phyloP scores from a whole-genome alignment of 2,797 vertebrate species.

The Sebastiscus tertius region DNA sequence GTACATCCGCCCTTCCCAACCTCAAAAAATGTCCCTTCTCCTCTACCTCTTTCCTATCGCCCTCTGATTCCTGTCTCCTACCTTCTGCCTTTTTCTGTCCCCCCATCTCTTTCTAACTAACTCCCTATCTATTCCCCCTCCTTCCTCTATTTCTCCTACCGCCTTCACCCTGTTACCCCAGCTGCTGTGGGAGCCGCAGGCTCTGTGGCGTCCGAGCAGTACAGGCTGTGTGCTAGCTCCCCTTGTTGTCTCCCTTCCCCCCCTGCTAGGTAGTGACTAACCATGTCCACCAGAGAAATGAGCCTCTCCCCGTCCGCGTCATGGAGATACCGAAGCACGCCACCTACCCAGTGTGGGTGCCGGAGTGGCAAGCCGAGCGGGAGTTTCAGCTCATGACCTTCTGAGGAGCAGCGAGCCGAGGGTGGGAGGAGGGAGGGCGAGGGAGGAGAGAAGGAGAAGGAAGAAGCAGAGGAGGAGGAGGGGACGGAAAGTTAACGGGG shows the following conservation, averaged over 20 bases:
- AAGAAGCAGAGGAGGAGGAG: neutral
- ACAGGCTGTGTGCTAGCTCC: constrained; percentile 85
- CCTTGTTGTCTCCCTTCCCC: constrained; percentile 88
- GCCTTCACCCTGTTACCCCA: constrained; percentile 58
- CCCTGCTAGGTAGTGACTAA: constrained; percentile 90
- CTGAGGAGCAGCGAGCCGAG: constrained; percentile 81
- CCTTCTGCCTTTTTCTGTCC: constrained; percentile 14
- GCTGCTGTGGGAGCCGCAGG: constrained; percentile 73
- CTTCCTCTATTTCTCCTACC: constrained; percentile 43
- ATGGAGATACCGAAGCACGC: constrained; percentile 89
- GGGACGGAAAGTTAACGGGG: constrained; percentile 51
- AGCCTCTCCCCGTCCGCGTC: constrained; percentile 84
- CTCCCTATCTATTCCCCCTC: constrained; percentile 21
- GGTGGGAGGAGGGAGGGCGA: constrained; percentile 67
- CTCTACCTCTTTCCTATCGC: neutral
- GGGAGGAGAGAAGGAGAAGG: constrained; percentile 33
- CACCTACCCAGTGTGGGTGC: constrained; percentile 90
- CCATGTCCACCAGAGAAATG: constrained; percentile 86
- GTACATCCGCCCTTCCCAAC: constrained; percentile 2
- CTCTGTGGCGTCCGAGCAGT: constrained; percentile 77
- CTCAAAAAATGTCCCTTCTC: constrained; percentile 13
- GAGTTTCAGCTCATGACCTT: constrained; percentile 91
- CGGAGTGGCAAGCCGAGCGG: constrained; percentile 87
- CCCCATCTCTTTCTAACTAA: constrained; percentile 35
- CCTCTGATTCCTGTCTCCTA: constrained; percentile 1